phyloP scores from a whole-genome alignment of 2,888 invertebrate species.

The Drosophila silvestris region DNA sequence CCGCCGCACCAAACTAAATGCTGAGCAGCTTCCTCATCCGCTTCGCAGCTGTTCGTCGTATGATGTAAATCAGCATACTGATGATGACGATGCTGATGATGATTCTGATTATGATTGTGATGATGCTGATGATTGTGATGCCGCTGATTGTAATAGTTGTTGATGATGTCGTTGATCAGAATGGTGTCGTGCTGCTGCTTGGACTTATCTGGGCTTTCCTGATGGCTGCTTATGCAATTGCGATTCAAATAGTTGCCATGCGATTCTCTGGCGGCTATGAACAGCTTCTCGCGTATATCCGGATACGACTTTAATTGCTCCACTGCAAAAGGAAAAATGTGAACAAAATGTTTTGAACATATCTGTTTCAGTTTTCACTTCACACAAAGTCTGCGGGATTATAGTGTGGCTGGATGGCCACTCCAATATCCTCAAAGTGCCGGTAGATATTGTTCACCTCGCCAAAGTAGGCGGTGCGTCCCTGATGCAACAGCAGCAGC shows the following conservation, averaged over 20 bases:
- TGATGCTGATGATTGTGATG: slow-evolving; percentile 42
- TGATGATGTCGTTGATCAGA: slow-evolving; percentile 81
- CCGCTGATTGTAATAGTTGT: slow-evolving; percentile 78
- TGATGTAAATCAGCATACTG: slow-evolving; percentile 67
- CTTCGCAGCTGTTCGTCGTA: slow-evolving; percentile 60
- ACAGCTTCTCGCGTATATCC: slow-evolving; percentile 89
- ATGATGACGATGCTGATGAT: slow-evolving; percentile 39
- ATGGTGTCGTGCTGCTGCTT: slow-evolving; percentile 73
- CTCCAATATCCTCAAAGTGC: slow-evolving; percentile 90
- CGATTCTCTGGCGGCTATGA: slow-evolving; percentile 88
- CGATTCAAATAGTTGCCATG: slow-evolving; percentile 85
- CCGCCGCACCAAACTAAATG: slow-evolving; percentile 87
- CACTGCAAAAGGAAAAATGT: slow-evolving; percentile 85
- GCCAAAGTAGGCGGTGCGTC: slow-evolving; percentile 92
- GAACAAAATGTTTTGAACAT: background rate
- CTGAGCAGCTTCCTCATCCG: slow-evolving; percentile 86
- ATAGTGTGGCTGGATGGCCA: slow-evolving; percentile 91
- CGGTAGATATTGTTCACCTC: slow-evolving; percentile 89
- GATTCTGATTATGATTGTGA: slow-evolving; percentile 26
- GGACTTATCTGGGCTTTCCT: slow-evolving; percentile 39
- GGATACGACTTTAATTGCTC: slow-evolving; percentile 91
- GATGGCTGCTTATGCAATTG: slow-evolving; percentile 69
- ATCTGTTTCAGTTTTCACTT: slow-evolving; percentile 83
- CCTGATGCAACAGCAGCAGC: slow-evolving; percentile 89
- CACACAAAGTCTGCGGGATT: slow-evolving; percentile 94